Evolutionary conservation across 37 sponge, comb jelly and placozoan genomes (phyloP).

Genomic region (Tethya wilhelma): DNA sequence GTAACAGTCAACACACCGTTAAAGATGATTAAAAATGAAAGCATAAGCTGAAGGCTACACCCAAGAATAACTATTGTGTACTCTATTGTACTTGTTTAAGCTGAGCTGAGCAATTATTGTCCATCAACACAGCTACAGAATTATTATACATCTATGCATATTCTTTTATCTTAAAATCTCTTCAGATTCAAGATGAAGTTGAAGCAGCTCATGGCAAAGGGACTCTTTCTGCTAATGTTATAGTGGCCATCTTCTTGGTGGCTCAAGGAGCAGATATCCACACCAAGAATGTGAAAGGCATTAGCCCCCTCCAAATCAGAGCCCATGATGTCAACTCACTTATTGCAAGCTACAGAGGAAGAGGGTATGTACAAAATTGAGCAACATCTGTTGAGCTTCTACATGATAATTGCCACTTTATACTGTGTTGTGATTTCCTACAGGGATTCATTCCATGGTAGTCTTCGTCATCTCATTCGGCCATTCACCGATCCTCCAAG

Average conservation of each 20-base stretch:
- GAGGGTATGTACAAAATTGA: neutral
- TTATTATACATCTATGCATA: neutral
- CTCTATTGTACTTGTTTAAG: no score
- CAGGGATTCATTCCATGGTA: slow-evolving; percentile 29
- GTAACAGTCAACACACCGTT: no score
- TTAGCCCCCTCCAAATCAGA: slow-evolving; percentile 48
- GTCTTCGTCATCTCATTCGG: neutral
- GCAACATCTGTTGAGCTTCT: neutral
- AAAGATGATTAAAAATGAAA: no score
- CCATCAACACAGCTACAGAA: neutral
- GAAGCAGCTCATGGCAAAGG: slow-evolving; percentile 48
- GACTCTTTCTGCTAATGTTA: neutral
- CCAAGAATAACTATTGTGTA: no score
- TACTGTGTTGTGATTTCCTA: neutral
- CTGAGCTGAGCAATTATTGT: no score
- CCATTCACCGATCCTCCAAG: neutral
- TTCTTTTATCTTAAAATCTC: neutral
- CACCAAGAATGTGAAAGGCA: slow-evolving; percentile 48
- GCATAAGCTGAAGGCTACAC: no score
- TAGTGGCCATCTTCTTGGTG: slow-evolving; percentile 66
- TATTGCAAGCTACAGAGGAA: neutral
- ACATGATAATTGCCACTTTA: neutral
- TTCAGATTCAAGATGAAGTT: slow-evolving; percentile 21
- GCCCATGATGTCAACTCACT: slow-evolving; percentile 31
- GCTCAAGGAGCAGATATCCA: slow-evolving; percentile 76